Percentiles rank a stretch among this genome's conserved stretches.
These are phyloP conservation scores for Aplodontia rufa DNA, from an alignment of 2,113 vertebrate genomes.

Conservation along the genomic window DNA sequence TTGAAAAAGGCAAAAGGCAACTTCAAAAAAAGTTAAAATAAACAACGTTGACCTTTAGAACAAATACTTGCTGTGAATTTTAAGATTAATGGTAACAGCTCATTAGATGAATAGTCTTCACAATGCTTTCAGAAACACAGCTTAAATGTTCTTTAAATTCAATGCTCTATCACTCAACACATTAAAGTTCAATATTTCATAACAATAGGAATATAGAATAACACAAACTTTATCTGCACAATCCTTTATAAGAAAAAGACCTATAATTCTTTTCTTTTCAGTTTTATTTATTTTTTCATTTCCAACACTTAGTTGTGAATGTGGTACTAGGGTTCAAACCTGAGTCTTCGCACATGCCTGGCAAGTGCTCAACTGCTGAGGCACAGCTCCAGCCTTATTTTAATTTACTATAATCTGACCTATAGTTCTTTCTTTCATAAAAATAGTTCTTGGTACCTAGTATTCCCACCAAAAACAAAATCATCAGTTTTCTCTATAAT, in stretches of 20 bases:
- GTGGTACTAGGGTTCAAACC: too few relatives aligned
- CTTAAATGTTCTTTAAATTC: slow-evolving; percentile 15
- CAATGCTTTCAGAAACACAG: slow-evolving; percentile 38
- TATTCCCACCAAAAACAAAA: neutral
- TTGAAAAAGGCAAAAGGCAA: slow-evolving; percentile 33
- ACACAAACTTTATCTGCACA: neutral
- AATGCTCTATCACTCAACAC: neutral
- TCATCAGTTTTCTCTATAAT: neutral
- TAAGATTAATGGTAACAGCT: neutral
- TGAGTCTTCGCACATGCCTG: too few relatives aligned
- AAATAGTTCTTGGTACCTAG: neutral
- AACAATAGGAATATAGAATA: neutral
- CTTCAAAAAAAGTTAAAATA: slow-evolving; percentile 43
- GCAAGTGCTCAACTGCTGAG: too few relatives aligned
- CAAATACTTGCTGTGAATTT: slow-evolving; percentile 58
- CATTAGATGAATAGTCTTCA: slow-evolving; percentile 30
- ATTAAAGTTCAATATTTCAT: slow-evolving; percentile 9
- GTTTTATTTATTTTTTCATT: too few relatives aligned
- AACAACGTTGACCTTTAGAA: slow-evolving; percentile 62
- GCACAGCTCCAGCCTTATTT: too few relatives aligned
- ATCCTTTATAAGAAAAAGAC: slow-evolving; percentile 17
- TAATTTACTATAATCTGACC: too few relatives aligned
- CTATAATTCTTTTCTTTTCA: neutral
- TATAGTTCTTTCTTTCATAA: too few relatives aligned
- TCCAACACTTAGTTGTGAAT: too few relatives aligned